Evolutionary conservation across 2,797 vertebrate genomes (phyloP).

Genomic region (Gephyroberyx darwinii): DNA sequence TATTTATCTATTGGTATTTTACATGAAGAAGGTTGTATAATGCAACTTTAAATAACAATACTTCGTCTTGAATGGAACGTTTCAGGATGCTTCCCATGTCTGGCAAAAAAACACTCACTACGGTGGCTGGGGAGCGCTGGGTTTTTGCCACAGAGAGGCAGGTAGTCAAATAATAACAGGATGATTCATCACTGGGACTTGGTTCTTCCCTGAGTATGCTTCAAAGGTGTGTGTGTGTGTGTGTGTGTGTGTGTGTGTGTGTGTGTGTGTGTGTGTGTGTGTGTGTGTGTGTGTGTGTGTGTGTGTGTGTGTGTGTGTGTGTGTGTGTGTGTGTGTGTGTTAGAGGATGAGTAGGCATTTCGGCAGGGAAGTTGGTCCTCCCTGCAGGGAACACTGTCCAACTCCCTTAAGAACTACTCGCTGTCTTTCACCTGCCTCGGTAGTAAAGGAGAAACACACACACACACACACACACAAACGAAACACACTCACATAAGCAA

Average conservation of each 20-base stretch:
- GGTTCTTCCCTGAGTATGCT: background rate
- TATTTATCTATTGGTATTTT: too few species aligned
- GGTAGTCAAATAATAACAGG: background rate
- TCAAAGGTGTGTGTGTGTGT: background rate
- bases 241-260: slow-evolving; percentile 10
- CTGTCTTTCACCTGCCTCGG: background rate
- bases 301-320: too few species aligned
- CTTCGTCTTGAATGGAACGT: too few species aligned
- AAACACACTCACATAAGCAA: background rate
- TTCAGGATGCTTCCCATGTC: too few species aligned
- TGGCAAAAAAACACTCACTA: too few species aligned
- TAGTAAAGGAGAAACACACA: background rate
- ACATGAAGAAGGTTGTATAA: too few species aligned
- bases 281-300: too few species aligned
- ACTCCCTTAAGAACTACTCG: background rate
- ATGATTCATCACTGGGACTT: background rate
- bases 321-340: slow-evolving; percentile 5
- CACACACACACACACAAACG: background rate
- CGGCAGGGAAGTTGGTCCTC: too few species aligned
- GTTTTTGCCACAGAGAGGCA: background rate
- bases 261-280: slow-evolving; percentile 11
- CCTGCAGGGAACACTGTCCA: background rate
- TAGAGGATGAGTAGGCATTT: background rate
- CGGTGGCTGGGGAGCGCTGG: too few species aligned
- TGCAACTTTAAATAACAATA: too few species aligned